These are phyloP conservation scores for Silurus aristotelis DNA, from an alignment of 2,797 vertebrate species.

Conservation along the genomic window DNA sequence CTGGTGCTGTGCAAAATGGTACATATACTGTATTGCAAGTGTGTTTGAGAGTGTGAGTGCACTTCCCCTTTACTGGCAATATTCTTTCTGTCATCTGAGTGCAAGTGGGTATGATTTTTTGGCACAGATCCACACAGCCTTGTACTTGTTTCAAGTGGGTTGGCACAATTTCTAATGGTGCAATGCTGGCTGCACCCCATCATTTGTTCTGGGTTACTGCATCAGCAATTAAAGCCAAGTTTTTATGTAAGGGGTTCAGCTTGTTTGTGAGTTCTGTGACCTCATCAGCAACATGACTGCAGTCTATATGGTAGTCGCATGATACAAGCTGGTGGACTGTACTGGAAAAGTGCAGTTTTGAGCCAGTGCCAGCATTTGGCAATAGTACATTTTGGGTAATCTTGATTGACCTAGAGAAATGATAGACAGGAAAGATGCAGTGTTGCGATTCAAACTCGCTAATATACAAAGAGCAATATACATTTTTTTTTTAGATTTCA, in stretches of 20 bases:
- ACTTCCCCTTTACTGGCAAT: slow-evolving; percentile 51
- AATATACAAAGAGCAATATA: neutral
- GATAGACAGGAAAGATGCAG: neutral
- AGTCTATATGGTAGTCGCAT: neutral
- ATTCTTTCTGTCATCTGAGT: slow-evolving; percentile 38
- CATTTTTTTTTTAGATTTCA: neutral
- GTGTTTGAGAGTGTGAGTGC: slow-evolving; percentile 28
- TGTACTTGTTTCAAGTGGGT: slow-evolving; percentile 33
- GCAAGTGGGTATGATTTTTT: slow-evolving; percentile 35
- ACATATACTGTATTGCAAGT: slow-evolving; percentile 57
- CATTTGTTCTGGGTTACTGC: slow-evolving; percentile 21
- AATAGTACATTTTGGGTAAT: slow-evolving; percentile 8
- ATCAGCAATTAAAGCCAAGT: slow-evolving; percentile 40
- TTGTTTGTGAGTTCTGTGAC: slow-evolving; percentile 25
- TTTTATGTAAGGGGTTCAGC: slow-evolving; percentile 17
- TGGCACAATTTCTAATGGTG: slow-evolving; percentile 39
- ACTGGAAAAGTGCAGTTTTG: slow-evolving; percentile 27
- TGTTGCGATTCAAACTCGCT: neutral
- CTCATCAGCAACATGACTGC: slow-evolving; percentile 23
- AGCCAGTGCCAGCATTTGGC: slow-evolving; percentile 29
- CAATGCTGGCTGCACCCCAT: slow-evolving; percentile 8
- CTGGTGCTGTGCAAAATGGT: slow-evolving; percentile 66
- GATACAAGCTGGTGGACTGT: slow-evolving; percentile 11
- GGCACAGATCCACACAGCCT: slow-evolving; percentile 35
- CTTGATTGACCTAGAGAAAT: slow-evolving; percentile 14